A percentile compares a stretch with the other conserved stretches of the same genome.
Evolutionary conservation across 2,113 vertebrate species (phyloP).

Genomic region (Heliornis fulica): DNA sequence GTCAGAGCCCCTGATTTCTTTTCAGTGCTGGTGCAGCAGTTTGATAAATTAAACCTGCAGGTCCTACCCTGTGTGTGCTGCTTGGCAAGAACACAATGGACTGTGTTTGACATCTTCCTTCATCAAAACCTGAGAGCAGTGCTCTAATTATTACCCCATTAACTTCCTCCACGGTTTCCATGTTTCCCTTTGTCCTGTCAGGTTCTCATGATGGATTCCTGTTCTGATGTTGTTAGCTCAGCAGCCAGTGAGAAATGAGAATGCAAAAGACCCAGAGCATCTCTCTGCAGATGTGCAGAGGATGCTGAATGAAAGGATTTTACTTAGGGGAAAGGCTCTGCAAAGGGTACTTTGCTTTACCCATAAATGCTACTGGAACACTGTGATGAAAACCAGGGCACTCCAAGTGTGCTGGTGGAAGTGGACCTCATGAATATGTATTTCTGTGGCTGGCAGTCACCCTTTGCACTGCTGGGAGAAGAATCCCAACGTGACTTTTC

Average conservation of each 20-base stretch:
- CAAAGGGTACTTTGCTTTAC: background rate
- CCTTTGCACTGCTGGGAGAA: background rate
- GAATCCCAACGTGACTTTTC: background rate
- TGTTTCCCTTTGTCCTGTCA: background rate
- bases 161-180: background rate
- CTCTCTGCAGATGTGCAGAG: background rate
- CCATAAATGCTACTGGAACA: background rate
- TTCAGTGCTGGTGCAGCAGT: background rate
- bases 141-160: background rate
- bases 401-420: background rate
- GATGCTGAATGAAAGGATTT: background rate
- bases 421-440: background rate
- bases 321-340: background rate
- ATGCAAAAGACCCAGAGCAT: background rate
- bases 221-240: background rate
- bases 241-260: background rate
- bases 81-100: background rate
- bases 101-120: background rate
- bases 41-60: conserved; percentile 34
- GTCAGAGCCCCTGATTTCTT: background rate
- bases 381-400: background rate
- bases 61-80: background rate
- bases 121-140: background rate
- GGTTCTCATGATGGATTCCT: background rate
- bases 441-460: background rate